Base-by-base conservation (phyloP, 2,113 vertebrate genomes). In the Tiliqua scincoides region DNA sequence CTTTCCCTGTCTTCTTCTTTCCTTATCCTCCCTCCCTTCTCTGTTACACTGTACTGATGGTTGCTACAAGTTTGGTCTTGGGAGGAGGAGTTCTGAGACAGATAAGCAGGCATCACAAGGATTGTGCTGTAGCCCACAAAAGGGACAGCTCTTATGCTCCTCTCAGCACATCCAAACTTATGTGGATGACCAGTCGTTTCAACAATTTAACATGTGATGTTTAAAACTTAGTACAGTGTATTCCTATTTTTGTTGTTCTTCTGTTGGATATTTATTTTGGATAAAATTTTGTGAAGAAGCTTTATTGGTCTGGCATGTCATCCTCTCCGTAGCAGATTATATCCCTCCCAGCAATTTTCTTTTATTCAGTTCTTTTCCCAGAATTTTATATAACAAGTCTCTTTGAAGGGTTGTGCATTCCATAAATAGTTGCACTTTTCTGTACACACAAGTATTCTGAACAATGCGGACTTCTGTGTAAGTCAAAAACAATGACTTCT, bases 211-310 rank as follows among this genome's bases (percentile, higher is more conserved):
- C 37, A 27, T 54, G 5, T 21, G 70, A 21, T 2, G 14, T 82
- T 68, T 70, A n/a, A 71, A 70, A 35, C 35, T 25, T 35, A 14
- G 0, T 65, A n/a, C n/a, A n/a, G n/a, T n/a, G n/a, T n/a, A 79
- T 35, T 23, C 54, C 8, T 9, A 18, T 0, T 57, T 0, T 0
- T n/a, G 35, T 23, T 76, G 37, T 37, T 0, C 0, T 32, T 30
- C 23, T 83, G 70, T 1, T 54, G 30, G 10, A 27, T 40, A 2
- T 75, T 37, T 43, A 1, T 30, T n/a, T 32, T 12, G 23, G 12
- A 73, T n/a, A 65, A 7, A 32, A 23, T 0, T 0, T 37, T 7
- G 12, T 4, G 12, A 65, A 48, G 0, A n/a, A 57, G 11, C 40
- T 65, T 48, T 21, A 71, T 48, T 54, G 30, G 27, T 3, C 0